Base-by-base conservation (phyloP, 2,888 invertebrate species). In the Ophion ventricosus region DNA sequence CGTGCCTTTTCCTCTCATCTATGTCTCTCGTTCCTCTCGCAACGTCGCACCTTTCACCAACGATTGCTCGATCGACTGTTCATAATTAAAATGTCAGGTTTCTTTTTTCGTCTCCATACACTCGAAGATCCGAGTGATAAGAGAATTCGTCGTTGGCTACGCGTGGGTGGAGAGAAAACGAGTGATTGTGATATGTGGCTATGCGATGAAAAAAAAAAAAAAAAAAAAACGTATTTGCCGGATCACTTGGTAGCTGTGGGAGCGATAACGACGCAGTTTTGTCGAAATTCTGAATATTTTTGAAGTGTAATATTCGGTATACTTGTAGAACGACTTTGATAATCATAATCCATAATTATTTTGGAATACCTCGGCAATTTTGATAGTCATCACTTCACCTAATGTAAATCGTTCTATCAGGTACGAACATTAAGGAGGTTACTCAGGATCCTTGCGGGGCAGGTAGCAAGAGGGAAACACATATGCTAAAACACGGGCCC, bases 11-110 rank as follows among this genome's bases (percentile, higher is more conserved):
- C 69, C 69, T 73, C 35, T n/a, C 69, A 23, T 54, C 26, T 70
- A 25, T 25, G 3, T 75, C 66, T 75, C 70, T 61, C 25, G n/a
- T 61, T 14, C 35, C 17, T 29, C 66, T 10, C 40, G 7, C 26
- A 43, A 54, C n/a, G 14, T 66, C 26, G 69, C 49, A 80, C 80
- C 79, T 64, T 74, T 79, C 82, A 79, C 83, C 74, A 49, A 56
- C 61, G 14, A 67, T 73, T 73, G 43, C 74, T 54, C 61, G 67
- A 73, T 80, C 20, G 56, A 80, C 82, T 80, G 72, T 82, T 82
- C 29, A 56, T 72, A 77, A 82, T 85, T 82, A 82, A 82, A 82
- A 82, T 66, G 35, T 66, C 75, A 26, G 25, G 59, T 23, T 54
- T 75, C 35, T 56, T 57, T 61, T 76, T 75, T 70, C n/a, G 14